Evolutionary conservation across 2,888 invertebrate species (phyloP).

Genomic region (Acleris emargana): DNA sequence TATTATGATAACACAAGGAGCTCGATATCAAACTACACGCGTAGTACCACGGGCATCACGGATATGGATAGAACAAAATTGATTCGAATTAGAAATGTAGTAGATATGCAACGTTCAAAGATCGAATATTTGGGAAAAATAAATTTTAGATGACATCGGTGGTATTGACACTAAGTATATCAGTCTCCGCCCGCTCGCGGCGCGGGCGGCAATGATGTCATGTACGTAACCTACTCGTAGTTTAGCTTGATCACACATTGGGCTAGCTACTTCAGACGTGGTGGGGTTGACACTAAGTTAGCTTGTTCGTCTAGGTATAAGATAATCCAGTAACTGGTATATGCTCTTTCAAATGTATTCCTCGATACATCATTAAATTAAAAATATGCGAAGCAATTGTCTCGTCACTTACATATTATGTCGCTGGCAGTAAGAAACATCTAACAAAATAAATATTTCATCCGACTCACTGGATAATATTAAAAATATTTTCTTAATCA

Average conservation of each 20-base stretch:
- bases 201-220: slow-evolving; percentile 56
- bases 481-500: slow-evolving; percentile 84
- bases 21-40: slow-evolving; percentile 71
- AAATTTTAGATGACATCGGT: slow-evolving; percentile 78
- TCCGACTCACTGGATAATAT: slow-evolving; percentile 84
- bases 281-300: slow-evolving; percentile 67
- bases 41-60: slow-evolving; percentile 65
- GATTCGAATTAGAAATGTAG: slow-evolving; percentile 80
- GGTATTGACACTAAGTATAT: slow-evolving; percentile 68
- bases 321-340: slow-evolving; percentile 55
- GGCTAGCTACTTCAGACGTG: slow-evolving; percentile 53
- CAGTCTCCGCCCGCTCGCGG: slow-evolving; percentile 66
- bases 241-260: slow-evolving; percentile 48
- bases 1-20: slow-evolving; percentile 68
- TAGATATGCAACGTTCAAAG: slow-evolving; percentile 82
- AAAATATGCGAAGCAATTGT: slow-evolving; percentile 72
- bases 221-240: slow-evolving; percentile 49
- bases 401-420: slow-evolving; percentile 63
- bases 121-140: slow-evolving; percentile 66
- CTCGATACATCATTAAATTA: slow-evolving; percentile 64
- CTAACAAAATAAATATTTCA: slow-evolving; percentile 82
- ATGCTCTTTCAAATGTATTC: slow-evolving; percentile 53
- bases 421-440: slow-evolving; percentile 79
- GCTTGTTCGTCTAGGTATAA: slow-evolving; percentile 68
- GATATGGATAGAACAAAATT: slow-evolving; percentile 77